These are phyloP conservation scores for Sicus ferrugineus DNA, from an alignment of 2,888 invertebrate genomes.

Conservation along the genomic window DNA sequence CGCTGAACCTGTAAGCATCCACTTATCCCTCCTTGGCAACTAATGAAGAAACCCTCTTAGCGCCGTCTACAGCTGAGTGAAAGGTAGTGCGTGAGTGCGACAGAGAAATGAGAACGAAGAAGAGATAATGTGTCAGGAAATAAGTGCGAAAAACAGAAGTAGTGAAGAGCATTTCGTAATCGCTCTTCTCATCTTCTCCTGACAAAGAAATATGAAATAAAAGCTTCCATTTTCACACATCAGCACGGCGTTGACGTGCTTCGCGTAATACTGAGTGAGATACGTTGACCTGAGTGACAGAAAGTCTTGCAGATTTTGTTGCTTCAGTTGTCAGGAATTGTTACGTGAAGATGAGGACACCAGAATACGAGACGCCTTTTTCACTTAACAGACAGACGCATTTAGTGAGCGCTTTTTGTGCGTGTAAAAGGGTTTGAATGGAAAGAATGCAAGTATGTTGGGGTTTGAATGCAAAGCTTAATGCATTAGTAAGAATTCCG, in stretches of 20 bases:
- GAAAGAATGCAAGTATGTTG: no score
- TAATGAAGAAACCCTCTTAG: background rate
- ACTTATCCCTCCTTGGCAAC: conserved; percentile 6
- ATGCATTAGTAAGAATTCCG: no score
- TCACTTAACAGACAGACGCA: no score
- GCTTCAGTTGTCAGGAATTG: background rate
- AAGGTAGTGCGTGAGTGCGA: background rate
- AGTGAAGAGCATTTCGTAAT: conserved; percentile 10
- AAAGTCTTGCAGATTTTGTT: background rate
- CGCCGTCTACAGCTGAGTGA: background rate
- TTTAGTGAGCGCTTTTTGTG: no score
- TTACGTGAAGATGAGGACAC: background rate
- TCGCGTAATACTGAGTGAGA: background rate
- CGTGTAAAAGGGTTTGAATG: no score
- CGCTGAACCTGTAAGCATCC: background rate
- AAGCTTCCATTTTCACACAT: background rate
- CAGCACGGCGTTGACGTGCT: background rate
- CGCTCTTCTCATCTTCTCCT: conserved; percentile 4
- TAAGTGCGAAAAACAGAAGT: background rate
- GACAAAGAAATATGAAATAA: background rate
- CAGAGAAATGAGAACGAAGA: background rate
- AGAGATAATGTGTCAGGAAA: background rate
- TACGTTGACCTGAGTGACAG: conserved; percentile 7
- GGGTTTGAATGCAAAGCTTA: no score
- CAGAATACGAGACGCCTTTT: background rate